Evolutionary conservation across 1,140 invertebrate species (phyloP).

Genomic region (Aphaenogaster ashmeadi): DNA sequence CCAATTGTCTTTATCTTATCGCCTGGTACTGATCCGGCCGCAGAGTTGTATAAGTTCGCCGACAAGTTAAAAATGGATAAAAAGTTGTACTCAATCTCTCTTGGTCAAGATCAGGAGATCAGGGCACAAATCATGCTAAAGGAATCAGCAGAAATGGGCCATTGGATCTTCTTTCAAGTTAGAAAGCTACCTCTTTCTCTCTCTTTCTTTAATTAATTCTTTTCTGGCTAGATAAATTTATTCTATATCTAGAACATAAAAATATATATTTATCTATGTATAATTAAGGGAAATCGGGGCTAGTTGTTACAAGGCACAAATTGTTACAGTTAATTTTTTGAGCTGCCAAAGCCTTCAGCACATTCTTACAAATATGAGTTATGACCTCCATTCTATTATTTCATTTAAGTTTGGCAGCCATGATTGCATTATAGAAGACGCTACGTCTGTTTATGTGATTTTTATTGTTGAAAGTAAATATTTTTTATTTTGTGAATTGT

Average conservation of each 20-base stretch:
- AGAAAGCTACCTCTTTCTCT: not conserved
- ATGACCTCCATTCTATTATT: too few relatives aligned
- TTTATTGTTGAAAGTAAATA: too few relatives aligned
- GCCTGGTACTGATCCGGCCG: constrained; percentile 91
- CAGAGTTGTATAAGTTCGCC: constrained; percentile 89
- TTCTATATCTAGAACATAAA: not conserved
- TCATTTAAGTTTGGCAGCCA: too few relatives aligned
- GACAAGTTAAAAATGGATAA: constrained; percentile 88
- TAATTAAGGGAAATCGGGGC: not conserved
- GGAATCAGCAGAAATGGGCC: constrained; percentile 88
- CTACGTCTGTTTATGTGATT: too few relatives aligned
- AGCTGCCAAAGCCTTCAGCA: too few relatives aligned
- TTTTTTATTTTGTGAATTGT: too few relatives aligned
- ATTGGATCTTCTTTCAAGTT: constrained; percentile 90
- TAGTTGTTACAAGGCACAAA: too few relatives aligned
- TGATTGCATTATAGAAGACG: too few relatives aligned
- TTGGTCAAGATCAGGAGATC: constrained; percentile 92
- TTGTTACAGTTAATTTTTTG: too few relatives aligned
- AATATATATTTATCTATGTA: not conserved
- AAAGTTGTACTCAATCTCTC: constrained; percentile 90
- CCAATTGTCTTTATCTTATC: constrained; percentile 92
- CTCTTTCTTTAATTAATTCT: not conserved
- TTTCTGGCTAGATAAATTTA: not conserved
- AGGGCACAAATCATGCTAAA: constrained; percentile 90
- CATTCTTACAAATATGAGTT: too few relatives aligned